Base-by-base conservation (phyloP, 2,797 vertebrate genomes). In the Sebastes baramenuke region DNA sequence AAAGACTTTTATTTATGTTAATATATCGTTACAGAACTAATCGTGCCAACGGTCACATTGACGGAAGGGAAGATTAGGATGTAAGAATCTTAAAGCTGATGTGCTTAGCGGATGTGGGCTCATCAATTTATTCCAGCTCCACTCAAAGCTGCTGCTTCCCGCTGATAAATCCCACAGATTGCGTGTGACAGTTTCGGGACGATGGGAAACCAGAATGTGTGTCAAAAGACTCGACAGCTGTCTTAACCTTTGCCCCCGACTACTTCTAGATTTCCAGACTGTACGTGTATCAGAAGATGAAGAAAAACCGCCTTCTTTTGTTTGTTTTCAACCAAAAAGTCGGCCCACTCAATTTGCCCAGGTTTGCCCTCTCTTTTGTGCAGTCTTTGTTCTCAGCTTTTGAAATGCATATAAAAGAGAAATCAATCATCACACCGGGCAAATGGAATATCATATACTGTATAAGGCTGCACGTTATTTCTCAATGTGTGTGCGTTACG, bases 41-140 rank as follows among this genome's bases (percentile, higher is more conserved):
- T 73, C n/a, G 11, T 32, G 67, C 56, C 77, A 77, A 68, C 74
- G 73, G 82, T 83, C 73, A 36, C 54, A 66, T 76, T 22, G 59
- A 82, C 38, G 18, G 42, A 46, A 76, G 69, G 55, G 64, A 75
- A 89, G 92, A 94, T 93, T 92, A 93, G 65, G 84, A 79, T 58
- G 42, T 89, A 88, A 93, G 88, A 87, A 88, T 93, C 87, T 90
- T 86, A 89, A 83, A 89, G 84, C 91, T 84, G 87, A 83, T 88
- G 81, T 85, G 16, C 88, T 91, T 66, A 84, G 89, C 72, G 71
- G 88, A 84, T 87, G 83, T 67, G 49, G 71, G 75, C 38, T 90
- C 86, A 88, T 90, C 86, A 82, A 68, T 88, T 79, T 68, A 85
- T 87, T 80, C 72, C 78, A 67, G 89, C 79, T 81, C 12, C 67